phyloP scores from a whole-genome alignment of 2,888 invertebrate genomes.

The Anodontia alba region DNA sequence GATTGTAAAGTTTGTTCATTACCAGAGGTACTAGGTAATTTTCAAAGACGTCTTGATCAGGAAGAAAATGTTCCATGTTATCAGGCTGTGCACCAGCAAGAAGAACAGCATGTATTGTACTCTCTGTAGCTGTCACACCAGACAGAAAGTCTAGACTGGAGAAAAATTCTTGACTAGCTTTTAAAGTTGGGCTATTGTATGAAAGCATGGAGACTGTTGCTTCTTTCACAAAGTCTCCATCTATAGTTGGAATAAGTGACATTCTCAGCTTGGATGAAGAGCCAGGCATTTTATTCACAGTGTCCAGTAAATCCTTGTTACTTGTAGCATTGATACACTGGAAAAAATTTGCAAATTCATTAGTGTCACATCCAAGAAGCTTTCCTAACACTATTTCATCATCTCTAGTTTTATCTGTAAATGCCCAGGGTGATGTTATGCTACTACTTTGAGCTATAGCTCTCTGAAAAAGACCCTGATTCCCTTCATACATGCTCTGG shows the following conservation, averaged over 20 bases:
- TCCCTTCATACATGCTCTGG: slow-evolving; percentile 9
- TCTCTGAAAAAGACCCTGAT: not conserved
- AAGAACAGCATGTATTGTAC: slow-evolving; percentile 3
- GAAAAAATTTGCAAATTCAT: not conserved
- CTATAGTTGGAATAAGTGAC: not conserved
- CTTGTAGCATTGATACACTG: not conserved
- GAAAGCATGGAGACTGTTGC: not conserved
- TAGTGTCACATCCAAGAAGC: not conserved
- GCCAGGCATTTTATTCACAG: not conserved
- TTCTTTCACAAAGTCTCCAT: not conserved
- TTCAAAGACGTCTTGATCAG: not conserved
- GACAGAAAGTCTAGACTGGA: not conserved
- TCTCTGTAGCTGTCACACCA: not conserved
- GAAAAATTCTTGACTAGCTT: slow-evolving; percentile 9
- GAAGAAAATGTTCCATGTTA: not conserved
- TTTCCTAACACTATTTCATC: not conserved
- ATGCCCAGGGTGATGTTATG: not conserved
- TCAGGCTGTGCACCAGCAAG: not conserved
- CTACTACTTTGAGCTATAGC: slow-evolving; percentile 1
- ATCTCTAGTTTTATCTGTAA: not conserved
- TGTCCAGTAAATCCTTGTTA: not conserved
- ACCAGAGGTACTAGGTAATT: not conserved
- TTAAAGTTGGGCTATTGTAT: not conserved
- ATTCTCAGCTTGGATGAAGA: not conserved
- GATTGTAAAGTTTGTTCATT: not conserved